These are phyloP conservation scores for Solea senegalensis DNA, from an alignment of 2,113 vertebrate species.

Conservation along the genomic window DNA sequence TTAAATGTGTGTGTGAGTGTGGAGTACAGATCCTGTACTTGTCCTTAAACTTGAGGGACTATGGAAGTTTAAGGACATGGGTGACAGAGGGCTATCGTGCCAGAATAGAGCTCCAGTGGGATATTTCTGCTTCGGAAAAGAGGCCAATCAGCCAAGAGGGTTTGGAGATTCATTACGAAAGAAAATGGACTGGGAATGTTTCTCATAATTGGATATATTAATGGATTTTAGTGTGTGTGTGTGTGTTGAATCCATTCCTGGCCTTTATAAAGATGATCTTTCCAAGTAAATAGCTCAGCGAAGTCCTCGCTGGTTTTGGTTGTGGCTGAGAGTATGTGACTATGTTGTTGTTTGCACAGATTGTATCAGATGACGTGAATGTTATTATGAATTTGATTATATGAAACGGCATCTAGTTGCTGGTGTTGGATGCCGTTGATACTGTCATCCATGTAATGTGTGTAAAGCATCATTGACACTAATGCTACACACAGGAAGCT, in stretches of 20 bases:
- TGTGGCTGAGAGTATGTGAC: conserved; percentile 13
- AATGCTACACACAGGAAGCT: no score
- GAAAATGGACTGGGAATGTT: conserved; percentile 59
- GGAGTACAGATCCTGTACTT: conserved; percentile 5
- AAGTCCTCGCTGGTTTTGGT: conserved; percentile 1
- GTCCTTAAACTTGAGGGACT: conserved; percentile 44
- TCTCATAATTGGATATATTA: conserved; percentile 67
- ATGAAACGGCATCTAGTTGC: no score
- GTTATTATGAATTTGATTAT: no score
- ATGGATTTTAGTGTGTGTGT: conserved; percentile 26
- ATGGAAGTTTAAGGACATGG: conserved; percentile 48
- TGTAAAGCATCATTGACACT: no score
- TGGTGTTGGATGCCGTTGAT: no score
- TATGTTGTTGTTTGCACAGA: conserved; percentile 13
- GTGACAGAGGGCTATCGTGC: conserved; percentile 36
- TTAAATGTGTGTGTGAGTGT: no score
- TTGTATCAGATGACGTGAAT: conserved; percentile 11
- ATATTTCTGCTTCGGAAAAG: conserved; percentile 69
- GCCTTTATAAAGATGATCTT: neutral
- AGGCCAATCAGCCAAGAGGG: conserved; percentile 63
- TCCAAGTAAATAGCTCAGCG: neutral
- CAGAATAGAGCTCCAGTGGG: conserved; percentile 60
- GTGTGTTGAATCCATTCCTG: conserved; percentile 24
- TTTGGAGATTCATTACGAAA: conserved; percentile 67
- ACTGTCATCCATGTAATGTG: no score